Conservation (phyloP, 1,140 invertebrate species). For the Coboldia fuscipes region DNA sequence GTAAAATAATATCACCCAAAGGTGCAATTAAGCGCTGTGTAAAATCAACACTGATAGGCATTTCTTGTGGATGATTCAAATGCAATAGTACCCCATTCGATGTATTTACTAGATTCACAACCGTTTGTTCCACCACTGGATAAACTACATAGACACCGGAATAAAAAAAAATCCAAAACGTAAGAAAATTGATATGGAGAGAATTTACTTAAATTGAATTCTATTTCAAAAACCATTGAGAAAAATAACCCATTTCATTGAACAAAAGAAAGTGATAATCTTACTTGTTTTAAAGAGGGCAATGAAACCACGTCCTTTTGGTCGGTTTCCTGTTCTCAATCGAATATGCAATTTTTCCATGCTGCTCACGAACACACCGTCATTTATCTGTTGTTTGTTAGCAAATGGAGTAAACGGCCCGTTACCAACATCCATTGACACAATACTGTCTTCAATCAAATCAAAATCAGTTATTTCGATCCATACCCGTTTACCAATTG, state of each 20-base stretch:
- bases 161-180: neutral
- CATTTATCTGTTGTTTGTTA: slow-evolving; percentile 24
- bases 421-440: slow-evolving; percentile 30
- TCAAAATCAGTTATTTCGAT: slow-evolving; percentile 37
- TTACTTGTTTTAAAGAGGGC: slow-evolving; percentile 35
- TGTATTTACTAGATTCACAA: slow-evolving; percentile 6
- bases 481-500: slow-evolving; percentile 33
- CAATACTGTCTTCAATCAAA: slow-evolving; percentile 25
- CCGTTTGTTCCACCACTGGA: slow-evolving; percentile 9
- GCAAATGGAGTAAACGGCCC: slow-evolving; percentile 28
- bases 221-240: neutral
- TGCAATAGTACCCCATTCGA: slow-evolving; percentile 21
- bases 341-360: slow-evolving; percentile 30
- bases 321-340: slow-evolving; percentile 30
- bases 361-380: slow-evolving; percentile 34
- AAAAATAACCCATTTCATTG: neutral
- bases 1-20: slow-evolving; percentile 28
- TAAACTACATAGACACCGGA: slow-evolving; percentile 2
- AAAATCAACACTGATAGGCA: slow-evolving; percentile 25
- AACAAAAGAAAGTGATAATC: slow-evolving; percentile 3
- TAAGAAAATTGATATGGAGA: neutral
- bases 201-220: neutral
- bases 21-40: slow-evolving; percentile 30
- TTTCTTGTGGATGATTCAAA: slow-evolving; percentile 29
- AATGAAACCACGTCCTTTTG: slow-evolving; percentile 31